These are phyloP conservation scores for Octomys mimax DNA, from an alignment of 2,797 vertebrate genomes.

Conservation along the genomic window DNA sequence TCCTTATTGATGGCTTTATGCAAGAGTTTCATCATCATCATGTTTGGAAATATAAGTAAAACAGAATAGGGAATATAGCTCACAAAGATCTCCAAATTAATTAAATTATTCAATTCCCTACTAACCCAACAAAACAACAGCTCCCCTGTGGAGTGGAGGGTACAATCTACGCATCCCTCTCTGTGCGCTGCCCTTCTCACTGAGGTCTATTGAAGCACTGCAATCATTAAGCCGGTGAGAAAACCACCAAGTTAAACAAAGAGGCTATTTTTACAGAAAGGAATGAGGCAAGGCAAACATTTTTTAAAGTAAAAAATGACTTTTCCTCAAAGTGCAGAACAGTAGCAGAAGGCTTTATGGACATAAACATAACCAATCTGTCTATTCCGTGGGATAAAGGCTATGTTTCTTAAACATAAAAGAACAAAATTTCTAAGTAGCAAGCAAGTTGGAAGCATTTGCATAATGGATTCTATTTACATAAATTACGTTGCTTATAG, in stretches of 20 bases:
- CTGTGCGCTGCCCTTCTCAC: slow-evolving; percentile 59
- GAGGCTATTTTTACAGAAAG: slow-evolving; percentile 71
- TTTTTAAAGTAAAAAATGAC: slow-evolving; percentile 79
- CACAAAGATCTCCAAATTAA: slow-evolving; percentile 79
- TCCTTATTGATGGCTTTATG: slow-evolving; percentile 57
- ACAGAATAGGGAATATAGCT: slow-evolving; percentile 58
- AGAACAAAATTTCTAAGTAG: slow-evolving; percentile 83
- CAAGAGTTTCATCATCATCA: slow-evolving; percentile 44
- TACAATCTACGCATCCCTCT: slow-evolving; percentile 73
- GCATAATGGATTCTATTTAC: slow-evolving; percentile 85
- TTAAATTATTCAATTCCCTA: slow-evolving; percentile 72
- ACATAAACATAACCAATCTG: slow-evolving; percentile 80
- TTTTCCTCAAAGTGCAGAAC: slow-evolving; percentile 79
- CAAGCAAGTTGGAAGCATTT: slow-evolving; percentile 80
- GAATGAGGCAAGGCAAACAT: slow-evolving; percentile 71
- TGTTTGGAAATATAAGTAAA: slow-evolving; percentile 66
- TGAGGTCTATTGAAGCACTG: slow-evolving; percentile 47
- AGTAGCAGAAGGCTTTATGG: slow-evolving; percentile 80
- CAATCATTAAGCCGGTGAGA: slow-evolving; percentile 61
- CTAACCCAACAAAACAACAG: slow-evolving; percentile 59
- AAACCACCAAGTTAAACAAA: slow-evolving; percentile 82
- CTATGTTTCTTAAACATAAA: slow-evolving; percentile 83
- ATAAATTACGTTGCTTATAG: slow-evolving; percentile 81
- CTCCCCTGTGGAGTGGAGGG: slow-evolving; percentile 36
- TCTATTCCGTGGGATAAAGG: slow-evolving; percentile 81